Conservation (phyloP, 2,888 invertebrate genomes). For the Acanthoscelides obtectus region DNA sequence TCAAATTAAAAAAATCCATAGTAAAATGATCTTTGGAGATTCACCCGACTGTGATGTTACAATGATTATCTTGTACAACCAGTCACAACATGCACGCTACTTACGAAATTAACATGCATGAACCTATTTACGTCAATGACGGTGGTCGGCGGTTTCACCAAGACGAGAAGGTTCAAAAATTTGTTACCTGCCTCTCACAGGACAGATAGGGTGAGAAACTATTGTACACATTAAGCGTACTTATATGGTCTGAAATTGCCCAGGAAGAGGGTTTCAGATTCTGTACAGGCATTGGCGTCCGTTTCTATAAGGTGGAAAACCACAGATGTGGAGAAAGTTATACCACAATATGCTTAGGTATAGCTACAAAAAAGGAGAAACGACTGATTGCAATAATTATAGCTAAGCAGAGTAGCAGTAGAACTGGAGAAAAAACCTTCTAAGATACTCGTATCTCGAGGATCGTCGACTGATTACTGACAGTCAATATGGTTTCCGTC, state of each 20-base stretch:
- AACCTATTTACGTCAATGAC: not conserved
- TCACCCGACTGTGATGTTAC: not conserved
- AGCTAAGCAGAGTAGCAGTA: no score
- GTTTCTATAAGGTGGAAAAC: no score
- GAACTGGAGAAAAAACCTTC: no score
- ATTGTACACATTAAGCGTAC: not conserved
- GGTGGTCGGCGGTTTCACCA: not conserved
- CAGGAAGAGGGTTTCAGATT: not conserved
- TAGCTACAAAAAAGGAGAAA: no score
- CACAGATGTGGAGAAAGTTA: no score
- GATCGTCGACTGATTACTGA: no score
- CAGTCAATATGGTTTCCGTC: no score
- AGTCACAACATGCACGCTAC: not conserved
- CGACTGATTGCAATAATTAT: no score
- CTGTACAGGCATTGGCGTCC: not conserved
- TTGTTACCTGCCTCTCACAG: not conserved
- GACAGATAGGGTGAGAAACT: not conserved
- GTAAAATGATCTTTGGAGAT: not conserved
- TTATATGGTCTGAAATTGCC: not conserved
- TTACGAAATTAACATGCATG: not conserved
- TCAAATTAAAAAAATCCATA: not conserved
- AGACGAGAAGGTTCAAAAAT: not conserved
- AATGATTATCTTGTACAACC: not conserved
- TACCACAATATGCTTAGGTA: no score
- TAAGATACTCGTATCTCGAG: no score